Conservation (phyloP, 2,888 invertebrate genomes). For the Argyra leucocephala region DNA sequence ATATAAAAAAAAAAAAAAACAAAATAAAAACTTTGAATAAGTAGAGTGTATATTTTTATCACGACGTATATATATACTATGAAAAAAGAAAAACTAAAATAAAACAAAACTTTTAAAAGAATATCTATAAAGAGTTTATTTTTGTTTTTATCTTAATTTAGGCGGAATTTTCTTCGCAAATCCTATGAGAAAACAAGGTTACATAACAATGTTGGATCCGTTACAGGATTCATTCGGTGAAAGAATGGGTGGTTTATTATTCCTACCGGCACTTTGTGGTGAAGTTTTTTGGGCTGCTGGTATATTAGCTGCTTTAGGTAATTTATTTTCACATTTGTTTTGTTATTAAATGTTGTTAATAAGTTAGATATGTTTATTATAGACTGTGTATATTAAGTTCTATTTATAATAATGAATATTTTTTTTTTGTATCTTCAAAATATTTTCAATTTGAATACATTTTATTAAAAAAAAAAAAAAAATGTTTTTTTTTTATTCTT, state of each 20-base stretch:
- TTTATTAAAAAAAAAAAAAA: not conserved
- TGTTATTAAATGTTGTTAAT: no score
- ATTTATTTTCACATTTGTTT: conserved; percentile 26
- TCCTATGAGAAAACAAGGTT: conserved; percentile 94
- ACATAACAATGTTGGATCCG: conserved; percentile 97
- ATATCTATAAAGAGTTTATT: conserved; percentile 7
- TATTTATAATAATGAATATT: no score
- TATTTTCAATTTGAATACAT: not conserved
- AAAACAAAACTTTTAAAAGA: not conserved
- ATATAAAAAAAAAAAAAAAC: no score
- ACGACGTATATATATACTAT: no score
- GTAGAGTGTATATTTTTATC: no score
- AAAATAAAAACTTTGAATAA: no score
- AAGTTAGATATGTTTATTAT: no score
- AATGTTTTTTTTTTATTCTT: not conserved
- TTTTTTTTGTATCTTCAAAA: no score
- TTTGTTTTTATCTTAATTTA: conserved; percentile 32
- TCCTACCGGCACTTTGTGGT: conserved; percentile 91
- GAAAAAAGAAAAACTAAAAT: not conserved
- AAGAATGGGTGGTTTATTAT: conserved; percentile 93
- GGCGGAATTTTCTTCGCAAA: conserved; percentile 97
- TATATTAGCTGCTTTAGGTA: conserved; percentile 87
- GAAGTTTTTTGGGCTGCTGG: conserved; percentile 99
- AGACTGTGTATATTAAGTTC: no score
- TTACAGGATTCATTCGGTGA: conserved; percentile 94